These are phyloP conservation scores for Ia io DNA, from an alignment of 2,113 vertebrate species.

Conservation along the genomic window DNA sequence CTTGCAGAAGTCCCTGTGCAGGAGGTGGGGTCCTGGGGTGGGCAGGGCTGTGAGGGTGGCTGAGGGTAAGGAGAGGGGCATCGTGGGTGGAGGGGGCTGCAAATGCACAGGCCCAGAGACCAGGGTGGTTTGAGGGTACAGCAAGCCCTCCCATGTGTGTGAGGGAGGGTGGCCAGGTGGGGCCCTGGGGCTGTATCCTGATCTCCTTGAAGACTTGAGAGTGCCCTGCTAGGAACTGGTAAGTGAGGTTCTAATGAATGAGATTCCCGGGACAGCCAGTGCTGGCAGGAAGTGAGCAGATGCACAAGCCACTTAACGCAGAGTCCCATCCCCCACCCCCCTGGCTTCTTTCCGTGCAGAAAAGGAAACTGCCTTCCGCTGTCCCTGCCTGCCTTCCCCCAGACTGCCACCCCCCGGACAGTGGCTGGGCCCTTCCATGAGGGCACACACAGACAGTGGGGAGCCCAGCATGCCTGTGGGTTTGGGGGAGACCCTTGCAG, in stretches of 20 bases:
- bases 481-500: background rate
- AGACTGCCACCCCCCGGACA: background rate
- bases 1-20: background rate
- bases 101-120: background rate
- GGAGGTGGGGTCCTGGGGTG: background rate
- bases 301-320: accelerated
- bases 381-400: background rate
- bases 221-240: background rate
- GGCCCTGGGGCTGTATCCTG: background rate
- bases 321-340: background rate
- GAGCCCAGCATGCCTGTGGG: too few species aligned
- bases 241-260: background rate
- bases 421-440: background rate
- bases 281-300: background rate
- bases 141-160: background rate
- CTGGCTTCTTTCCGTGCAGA: background rate
- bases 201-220: background rate
- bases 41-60: background rate
- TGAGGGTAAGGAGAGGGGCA: background rate
- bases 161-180: accelerated
- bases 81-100: too few species aligned
- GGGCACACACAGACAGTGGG: background rate
- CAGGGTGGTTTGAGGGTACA: background rate
- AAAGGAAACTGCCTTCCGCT: background rate
- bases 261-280: background rate